phyloP scores from a whole-genome alignment of 2,797 vertebrate species.

The Pseudochirops corinnae region DNA sequence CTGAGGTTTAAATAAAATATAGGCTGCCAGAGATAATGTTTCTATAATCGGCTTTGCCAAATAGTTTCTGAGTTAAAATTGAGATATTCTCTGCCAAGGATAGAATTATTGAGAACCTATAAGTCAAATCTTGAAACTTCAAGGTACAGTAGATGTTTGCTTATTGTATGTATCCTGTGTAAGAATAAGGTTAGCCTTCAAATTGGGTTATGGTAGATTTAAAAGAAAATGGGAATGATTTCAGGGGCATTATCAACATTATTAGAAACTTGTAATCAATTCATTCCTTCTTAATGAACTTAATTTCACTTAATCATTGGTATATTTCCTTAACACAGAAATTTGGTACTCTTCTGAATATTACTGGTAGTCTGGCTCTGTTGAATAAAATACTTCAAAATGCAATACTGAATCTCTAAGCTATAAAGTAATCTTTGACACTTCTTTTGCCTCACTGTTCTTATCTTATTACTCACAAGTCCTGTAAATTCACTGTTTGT shows the following conservation, averaged over 20 bases:
- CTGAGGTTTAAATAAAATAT: constrained; percentile 42
- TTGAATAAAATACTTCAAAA: neutral
- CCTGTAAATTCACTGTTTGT: constrained; percentile 35
- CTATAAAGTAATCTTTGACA: neutral
- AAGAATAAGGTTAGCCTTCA: constrained; percentile 11
- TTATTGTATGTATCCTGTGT: neutral
- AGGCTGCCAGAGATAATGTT: constrained; percentile 67
- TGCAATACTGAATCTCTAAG: neutral
- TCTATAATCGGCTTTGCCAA: constrained; percentile 59
- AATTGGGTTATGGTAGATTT: neutral
- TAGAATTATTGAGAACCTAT: constrained; percentile 17
- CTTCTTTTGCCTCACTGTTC: neutral
- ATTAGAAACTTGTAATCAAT: constrained; percentile 4
- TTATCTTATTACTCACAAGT: neutral
- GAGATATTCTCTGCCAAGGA: constrained; percentile 54
- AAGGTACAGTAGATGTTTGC: constrained; percentile 37
- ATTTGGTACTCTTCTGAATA: neutral
- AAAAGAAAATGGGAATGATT: constrained; percentile 24
- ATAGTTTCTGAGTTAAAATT: constrained; percentile 59
- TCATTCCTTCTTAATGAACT: constrained; percentile 25
- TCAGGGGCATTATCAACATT: constrained; percentile 5
- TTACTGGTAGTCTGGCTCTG: neutral
- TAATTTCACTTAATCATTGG: constrained; percentile 14
- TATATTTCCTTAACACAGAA: neutral
- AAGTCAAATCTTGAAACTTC: constrained; percentile 49